These are phyloP conservation scores for Morpho helenor DNA, from an alignment of 2,888 invertebrate genomes.

Conservation along the genomic window DNA sequence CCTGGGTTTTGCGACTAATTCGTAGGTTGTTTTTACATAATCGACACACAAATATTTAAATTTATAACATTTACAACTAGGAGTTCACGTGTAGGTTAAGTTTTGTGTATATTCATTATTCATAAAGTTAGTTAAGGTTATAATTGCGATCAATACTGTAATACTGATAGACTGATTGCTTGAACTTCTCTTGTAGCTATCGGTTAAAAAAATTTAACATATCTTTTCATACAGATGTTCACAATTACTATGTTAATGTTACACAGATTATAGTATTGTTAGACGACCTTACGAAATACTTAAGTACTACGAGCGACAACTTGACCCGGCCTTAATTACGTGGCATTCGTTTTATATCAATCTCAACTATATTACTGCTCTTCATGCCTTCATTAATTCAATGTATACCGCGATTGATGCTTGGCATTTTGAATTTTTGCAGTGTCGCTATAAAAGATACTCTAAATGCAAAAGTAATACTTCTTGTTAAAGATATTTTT, in stretches of 20 bases:
- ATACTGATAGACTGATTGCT: not conserved
- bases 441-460: too few relatives aligned
- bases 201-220: too few relatives aligned
- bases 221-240: too few relatives aligned
- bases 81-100: not conserved
- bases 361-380: slow-evolving; percentile 14
- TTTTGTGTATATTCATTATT: slow-evolving; percentile 1
- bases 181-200: too few relatives aligned
- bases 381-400: slow-evolving; percentile 11
- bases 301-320: not conserved
- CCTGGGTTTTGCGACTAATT: too few relatives aligned
- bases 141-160: not conserved
- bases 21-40: too few relatives aligned
- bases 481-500: too few relatives aligned
- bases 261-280: not conserved
- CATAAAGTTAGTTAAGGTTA: not conserved
- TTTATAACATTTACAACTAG: too few relatives aligned
- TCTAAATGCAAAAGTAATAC: too few relatives aligned
- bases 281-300: not conserved
- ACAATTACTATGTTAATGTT: too few relatives aligned
- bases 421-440: not conserved
- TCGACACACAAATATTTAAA: too few relatives aligned
- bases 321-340: slow-evolving; percentile 22
- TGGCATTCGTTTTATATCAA: slow-evolving; percentile 21
- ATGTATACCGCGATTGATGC: slow-evolving; percentile 10